phyloP scores from a whole-genome alignment of 2,888 invertebrate genomes.

The Cyrtodaria siliqua region DNA sequence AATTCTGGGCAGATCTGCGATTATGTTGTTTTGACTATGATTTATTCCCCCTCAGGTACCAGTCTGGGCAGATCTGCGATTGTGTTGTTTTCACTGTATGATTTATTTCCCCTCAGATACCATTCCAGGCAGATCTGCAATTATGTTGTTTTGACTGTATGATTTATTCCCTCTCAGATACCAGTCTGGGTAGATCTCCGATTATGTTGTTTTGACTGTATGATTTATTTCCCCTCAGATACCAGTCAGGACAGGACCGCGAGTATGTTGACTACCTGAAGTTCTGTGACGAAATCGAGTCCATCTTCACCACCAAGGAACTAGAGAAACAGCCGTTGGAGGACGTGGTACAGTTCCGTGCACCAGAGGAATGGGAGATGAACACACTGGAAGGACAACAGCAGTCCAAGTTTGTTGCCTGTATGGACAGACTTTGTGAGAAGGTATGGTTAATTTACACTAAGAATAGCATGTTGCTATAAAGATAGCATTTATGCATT shows the following conservation, averaged over 20 bases:
- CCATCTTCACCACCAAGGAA: conserved; percentile 84
- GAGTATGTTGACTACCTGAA: conserved; percentile 82
- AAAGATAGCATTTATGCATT: background rate
- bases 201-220: too few relatives aligned
- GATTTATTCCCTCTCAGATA: too few relatives aligned
- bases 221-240: conserved; percentile 64
- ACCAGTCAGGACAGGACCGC: conserved; percentile 73
- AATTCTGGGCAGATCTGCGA: too few relatives aligned
- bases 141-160: too few relatives aligned
- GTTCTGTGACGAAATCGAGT: conserved; percentile 85
- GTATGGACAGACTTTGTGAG: conserved; percentile 83
- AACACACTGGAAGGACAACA: conserved; percentile 78
- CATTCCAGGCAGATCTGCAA: too few relatives aligned
- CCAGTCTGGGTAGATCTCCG: too few relatives aligned
- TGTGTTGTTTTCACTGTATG: too few relatives aligned
- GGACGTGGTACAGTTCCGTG: conserved; percentile 81
- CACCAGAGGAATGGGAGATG: conserved; percentile 80
- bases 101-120: too few relatives aligned
- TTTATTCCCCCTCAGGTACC: too few relatives aligned
- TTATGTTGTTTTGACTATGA: too few relatives aligned
- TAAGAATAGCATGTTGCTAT: background rate
- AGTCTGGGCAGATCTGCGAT: too few relatives aligned
- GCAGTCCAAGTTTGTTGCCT: conserved; percentile 70
- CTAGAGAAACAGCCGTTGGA: conserved; percentile 84
- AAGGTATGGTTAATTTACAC: conserved; percentile 75